These are phyloP conservation scores for Panurus biarmicus DNA, from an alignment of 2,113 vertebrate genomes.

Conservation along the genomic window DNA sequence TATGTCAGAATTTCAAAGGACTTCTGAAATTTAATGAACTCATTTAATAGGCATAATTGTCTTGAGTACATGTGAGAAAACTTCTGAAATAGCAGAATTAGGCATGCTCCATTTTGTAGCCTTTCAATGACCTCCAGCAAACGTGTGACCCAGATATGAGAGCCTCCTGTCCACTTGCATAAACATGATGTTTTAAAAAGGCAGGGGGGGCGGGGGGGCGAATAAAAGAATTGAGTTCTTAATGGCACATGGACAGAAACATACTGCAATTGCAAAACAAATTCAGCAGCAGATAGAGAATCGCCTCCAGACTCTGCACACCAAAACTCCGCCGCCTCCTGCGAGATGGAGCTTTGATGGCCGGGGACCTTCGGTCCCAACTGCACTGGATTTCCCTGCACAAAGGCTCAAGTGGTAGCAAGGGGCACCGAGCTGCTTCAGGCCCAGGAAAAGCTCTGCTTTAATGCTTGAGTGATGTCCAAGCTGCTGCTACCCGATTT, in stretches of 20 bases:
- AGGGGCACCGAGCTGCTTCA: neutral
- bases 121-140: slow-evolving; percentile 81
- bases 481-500: neutral
- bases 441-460: neutral
- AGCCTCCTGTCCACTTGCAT: slow-evolving; percentile 73
- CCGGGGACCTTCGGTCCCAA: neutral
- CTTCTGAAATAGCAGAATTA: slow-evolving; percentile 77
- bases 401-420: neutral
- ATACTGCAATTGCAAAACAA: slow-evolving; percentile 43
- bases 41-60: slow-evolving; percentile 67
- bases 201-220: neutral
- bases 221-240: slow-evolving; percentile 57
- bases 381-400: neutral
- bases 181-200: slow-evolving; percentile 71
- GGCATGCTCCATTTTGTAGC: slow-evolving; percentile 82
- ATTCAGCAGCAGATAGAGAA: slow-evolving; percentile 55
- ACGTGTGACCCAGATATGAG: slow-evolving; percentile 76
- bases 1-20: slow-evolving; percentile 66
- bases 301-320: slow-evolving; percentile 34
- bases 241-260: slow-evolving; percentile 43
- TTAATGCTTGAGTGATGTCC: neutral
- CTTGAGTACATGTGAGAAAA: slow-evolving; percentile 73
- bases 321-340: neutral
- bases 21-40: slow-evolving; percentile 74
- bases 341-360: neutral